Conservation (phyloP, 2,113 vertebrate species). For the Xiphophorus hellerii region DNA sequence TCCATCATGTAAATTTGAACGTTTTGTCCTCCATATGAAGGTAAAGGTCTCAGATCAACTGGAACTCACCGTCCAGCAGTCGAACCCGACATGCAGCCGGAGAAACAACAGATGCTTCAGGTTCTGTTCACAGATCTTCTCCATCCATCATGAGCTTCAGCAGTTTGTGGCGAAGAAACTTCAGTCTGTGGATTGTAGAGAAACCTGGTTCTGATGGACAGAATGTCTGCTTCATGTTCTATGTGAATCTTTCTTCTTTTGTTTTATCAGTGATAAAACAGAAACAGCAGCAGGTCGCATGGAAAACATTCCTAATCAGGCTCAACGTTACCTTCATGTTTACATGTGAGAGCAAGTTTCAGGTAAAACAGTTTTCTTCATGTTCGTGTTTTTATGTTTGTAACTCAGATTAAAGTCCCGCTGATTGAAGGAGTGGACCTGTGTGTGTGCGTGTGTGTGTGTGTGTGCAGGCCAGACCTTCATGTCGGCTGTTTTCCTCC, state of each 20-base stretch:
- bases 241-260: neutral
- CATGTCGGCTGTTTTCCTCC: neutral
- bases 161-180: no score
- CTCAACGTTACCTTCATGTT: neutral
- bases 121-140: no score
- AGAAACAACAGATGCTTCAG: no score
- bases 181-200: no score
- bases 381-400: no score
- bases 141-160: no score
- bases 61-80: no score
- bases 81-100: no score
- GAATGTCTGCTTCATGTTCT: no score
- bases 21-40: neutral
- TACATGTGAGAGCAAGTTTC: neutral
- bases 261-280: neutral
- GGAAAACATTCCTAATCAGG: neutral
- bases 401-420: neutral
- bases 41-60: no score
- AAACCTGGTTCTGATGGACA: no score
- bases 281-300: neutral
- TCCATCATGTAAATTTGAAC: neutral
- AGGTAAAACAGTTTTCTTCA: neutral
- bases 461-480: neutral
- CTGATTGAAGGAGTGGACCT: neutral
- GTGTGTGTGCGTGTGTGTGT: neutral